Conservation (phyloP, 1,140 invertebrate genomes). For the Saxidomus purpurata region DNA sequence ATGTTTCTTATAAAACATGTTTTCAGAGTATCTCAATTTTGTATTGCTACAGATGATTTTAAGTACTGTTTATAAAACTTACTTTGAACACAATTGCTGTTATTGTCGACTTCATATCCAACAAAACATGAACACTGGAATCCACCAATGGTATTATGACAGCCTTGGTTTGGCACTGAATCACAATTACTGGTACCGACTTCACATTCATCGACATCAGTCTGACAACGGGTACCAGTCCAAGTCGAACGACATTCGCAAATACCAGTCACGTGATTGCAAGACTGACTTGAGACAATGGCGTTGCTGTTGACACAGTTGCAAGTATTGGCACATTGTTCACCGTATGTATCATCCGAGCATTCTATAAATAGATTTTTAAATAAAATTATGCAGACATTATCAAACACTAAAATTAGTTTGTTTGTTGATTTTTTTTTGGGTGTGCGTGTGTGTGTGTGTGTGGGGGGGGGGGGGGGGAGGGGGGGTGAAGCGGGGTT, state of each 20-base stretch:
- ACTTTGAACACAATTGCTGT: conserved; percentile 33
- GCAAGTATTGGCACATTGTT: conserved; percentile 33
- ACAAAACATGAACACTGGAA: conserved; percentile 51
- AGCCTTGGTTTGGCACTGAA: neutral
- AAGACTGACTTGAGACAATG: conserved; percentile 31
- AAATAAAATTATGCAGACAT: too few relatives aligned
- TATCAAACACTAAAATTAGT: too few relatives aligned
- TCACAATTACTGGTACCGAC: conserved; percentile 2
- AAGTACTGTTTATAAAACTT: neutral
- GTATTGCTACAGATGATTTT: too few relatives aligned
- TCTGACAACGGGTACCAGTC: conserved; percentile 42
- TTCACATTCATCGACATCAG: conserved; percentile 58
- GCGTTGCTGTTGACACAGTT: conserved; percentile 36
- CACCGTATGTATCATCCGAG: conserved; percentile 37
- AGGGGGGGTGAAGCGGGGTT: too few relatives aligned
- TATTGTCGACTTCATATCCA: neutral
- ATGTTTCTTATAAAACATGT: too few relatives aligned
- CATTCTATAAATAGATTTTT: conserved; percentile 13
- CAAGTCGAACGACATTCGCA: conserved; percentile 38
- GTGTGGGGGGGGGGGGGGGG: too few relatives aligned
- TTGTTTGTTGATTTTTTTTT: too few relatives aligned
- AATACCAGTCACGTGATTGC: conserved; percentile 51
- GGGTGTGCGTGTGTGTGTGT: too few relatives aligned
- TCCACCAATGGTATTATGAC: conserved; percentile 52
- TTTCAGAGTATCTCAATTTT: too few relatives aligned